phyloP scores from a whole-genome alignment of 2,888 invertebrate species.

The Ceramica pisi region DNA sequence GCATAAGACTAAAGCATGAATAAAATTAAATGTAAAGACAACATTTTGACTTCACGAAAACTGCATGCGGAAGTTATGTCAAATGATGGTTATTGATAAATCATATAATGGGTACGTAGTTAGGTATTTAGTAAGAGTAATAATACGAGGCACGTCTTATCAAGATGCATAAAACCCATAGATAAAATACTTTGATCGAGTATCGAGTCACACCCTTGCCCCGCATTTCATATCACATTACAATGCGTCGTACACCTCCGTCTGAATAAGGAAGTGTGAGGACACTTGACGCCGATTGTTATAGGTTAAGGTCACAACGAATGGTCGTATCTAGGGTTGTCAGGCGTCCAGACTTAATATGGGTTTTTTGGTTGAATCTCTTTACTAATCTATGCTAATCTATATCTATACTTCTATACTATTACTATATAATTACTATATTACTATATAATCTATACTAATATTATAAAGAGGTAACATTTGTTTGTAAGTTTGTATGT shows the following conservation, averaged over 20 bases:
- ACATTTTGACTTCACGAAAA: background rate
- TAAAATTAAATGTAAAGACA: background rate
- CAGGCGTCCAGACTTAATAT: background rate
- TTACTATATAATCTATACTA: too few relatives aligned
- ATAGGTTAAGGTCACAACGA: conserved; percentile 77
- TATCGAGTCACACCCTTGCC: conserved; percentile 70
- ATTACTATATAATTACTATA: too few relatives aligned
- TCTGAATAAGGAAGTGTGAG: conserved; percentile 76
- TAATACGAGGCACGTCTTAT: background rate
- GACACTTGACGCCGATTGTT: conserved; percentile 71
- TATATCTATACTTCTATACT: too few relatives aligned
- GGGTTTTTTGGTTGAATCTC: background rate
- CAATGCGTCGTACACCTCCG: conserved; percentile 68
- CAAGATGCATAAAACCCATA: background rate
- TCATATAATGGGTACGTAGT: too few relatives aligned
- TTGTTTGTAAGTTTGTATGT: too few relatives aligned
- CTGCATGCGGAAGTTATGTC: too few relatives aligned
- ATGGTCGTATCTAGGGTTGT: conserved; percentile 35
- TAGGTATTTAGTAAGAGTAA: background rate
- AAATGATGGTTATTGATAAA: too few relatives aligned
- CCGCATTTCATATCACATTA: conserved; percentile 74
- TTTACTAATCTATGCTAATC: too few relatives aligned
- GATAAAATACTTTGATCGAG: conserved; percentile 37
- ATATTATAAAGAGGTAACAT: too few relatives aligned
- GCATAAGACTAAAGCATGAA: background rate